Conservation (phyloP, 1,140 invertebrate genomes). For the Drosophila nigrodunni region DNA sequence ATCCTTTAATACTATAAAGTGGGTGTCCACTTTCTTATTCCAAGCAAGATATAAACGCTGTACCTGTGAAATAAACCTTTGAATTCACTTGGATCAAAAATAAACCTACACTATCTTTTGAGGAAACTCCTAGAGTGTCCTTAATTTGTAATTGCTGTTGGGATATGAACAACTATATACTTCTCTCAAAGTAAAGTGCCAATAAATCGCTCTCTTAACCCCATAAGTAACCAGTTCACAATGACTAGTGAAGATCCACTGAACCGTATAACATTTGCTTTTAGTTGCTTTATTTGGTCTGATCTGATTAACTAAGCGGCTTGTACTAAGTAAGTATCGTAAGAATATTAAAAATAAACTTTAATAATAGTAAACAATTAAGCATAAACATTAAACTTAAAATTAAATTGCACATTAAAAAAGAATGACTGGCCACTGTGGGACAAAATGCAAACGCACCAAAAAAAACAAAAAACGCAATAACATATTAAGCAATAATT, state of each 20-base stretch:
- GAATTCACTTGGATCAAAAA: no score
- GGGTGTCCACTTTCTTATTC: no score
- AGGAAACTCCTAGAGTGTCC: no score
- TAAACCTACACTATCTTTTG: no score
- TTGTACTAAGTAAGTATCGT: conserved; percentile 59
- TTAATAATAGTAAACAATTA: conserved; percentile 56
- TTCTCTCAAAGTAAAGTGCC: background rate
- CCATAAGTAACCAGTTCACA: background rate
- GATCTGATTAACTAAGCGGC: conserved; percentile 68
- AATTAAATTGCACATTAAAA: conserved; percentile 66
- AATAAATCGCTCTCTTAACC: background rate
- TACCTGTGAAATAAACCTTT: no score
- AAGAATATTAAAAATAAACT: conserved; percentile 38
- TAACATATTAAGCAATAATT: conserved; percentile 62
- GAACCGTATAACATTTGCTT: conserved; percentile 25
- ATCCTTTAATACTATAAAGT: no score
- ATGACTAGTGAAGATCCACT: background rate
- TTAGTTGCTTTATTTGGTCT: conserved; percentile 72
- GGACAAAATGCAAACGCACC: conserved; percentile 52
- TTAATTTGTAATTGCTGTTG: no score
- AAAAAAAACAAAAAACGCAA: conserved; percentile 50
- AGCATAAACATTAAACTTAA: conserved; percentile 62
- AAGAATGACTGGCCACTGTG: conserved; percentile 51
- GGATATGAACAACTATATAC: no score
- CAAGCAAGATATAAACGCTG: no score